Conservation (phyloP, 2,113 vertebrate species). For the Galemys pyrenaicus region DNA sequence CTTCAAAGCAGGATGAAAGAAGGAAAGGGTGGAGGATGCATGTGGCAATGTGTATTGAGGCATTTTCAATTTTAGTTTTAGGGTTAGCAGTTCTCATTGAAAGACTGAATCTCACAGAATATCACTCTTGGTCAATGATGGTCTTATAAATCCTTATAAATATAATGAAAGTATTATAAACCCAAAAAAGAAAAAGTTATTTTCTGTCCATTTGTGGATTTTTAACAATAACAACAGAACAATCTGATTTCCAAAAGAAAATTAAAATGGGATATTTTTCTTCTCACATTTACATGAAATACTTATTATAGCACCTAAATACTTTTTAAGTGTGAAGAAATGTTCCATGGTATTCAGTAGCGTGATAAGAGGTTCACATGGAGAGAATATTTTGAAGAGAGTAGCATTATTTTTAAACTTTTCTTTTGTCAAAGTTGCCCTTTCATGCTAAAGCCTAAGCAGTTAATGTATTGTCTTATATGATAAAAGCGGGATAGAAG, state of each 20-base stretch:
- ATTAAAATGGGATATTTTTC: constrained; percentile 1
- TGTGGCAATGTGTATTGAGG: background rate
- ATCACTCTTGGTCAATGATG: background rate
- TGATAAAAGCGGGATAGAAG: background rate
- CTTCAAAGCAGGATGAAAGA: background rate
- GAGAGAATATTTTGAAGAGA: background rate
- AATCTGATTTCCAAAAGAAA: constrained; percentile 24
- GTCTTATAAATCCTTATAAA: background rate
- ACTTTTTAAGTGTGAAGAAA: constrained; percentile 46
- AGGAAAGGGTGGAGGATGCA: background rate
- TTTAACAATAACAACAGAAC: too few species aligned
- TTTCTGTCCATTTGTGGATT: constrained; percentile 24
- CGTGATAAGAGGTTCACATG: background rate
- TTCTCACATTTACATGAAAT: constrained; percentile 49
- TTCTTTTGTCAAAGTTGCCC: background rate
- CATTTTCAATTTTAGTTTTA: background rate
- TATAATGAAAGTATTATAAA: background rate
- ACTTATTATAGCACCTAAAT: constrained; percentile 18
- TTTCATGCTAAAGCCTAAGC: background rate
- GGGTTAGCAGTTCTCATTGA: background rate
- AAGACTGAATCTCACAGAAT: background rate
- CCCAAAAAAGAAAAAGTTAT: background rate
- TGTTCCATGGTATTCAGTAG: background rate
- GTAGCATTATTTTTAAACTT: background rate
- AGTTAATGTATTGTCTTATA: background rate